A percentile compares a stretch with the other conserved stretches of the same genome.
phyloP scores from a whole-genome alignment of 2,797 vertebrate genomes.

The Macrochelys suwanniensis region DNA sequence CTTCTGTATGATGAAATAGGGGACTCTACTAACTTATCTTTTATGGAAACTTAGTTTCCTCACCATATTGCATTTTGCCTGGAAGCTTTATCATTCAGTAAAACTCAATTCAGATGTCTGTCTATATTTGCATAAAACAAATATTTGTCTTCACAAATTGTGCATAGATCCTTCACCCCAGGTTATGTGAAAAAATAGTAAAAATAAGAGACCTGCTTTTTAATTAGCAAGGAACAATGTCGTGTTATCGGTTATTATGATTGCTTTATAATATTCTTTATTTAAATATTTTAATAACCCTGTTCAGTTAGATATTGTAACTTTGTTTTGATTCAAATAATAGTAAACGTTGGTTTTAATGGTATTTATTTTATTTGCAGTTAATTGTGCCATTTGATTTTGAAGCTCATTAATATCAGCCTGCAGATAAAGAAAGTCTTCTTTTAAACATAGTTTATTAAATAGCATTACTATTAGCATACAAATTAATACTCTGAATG shows the following conservation, averaged over 20 bases:
- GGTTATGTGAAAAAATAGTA: not conserved
- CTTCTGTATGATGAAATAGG: not conserved
- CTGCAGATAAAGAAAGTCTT: slow-evolving; percentile 41
- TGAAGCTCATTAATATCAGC: slow-evolving; percentile 58
- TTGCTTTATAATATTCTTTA: not conserved
- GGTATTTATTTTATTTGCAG: slow-evolving; percentile 60
- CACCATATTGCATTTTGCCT: not conserved
- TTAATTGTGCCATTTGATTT: slow-evolving; percentile 56
- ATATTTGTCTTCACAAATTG: slow-evolving; percentile 3
- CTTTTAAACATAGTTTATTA: slow-evolving; percentile 67
- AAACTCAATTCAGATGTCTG: not conserved
- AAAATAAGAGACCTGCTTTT: slow-evolving; percentile 25
- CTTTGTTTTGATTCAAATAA: slow-evolving; percentile 60
- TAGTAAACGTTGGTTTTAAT: slow-evolving; percentile 26
- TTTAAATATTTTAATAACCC: not conserved
- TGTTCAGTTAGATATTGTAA: not conserved
- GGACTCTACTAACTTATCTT: not conserved
- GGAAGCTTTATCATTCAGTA: not conserved
- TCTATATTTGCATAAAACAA: slow-evolving; percentile 27
- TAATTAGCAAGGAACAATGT: not conserved
- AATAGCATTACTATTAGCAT: slow-evolving; percentile 63
- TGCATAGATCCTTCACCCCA: not conserved
- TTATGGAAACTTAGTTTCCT: not conserved
- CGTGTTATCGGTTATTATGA: accelerated
- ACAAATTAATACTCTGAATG: slow-evolving; percentile 36